phyloP scores from a whole-genome alignment of 2,113 vertebrate genomes.

The Zeus faber region DNA sequence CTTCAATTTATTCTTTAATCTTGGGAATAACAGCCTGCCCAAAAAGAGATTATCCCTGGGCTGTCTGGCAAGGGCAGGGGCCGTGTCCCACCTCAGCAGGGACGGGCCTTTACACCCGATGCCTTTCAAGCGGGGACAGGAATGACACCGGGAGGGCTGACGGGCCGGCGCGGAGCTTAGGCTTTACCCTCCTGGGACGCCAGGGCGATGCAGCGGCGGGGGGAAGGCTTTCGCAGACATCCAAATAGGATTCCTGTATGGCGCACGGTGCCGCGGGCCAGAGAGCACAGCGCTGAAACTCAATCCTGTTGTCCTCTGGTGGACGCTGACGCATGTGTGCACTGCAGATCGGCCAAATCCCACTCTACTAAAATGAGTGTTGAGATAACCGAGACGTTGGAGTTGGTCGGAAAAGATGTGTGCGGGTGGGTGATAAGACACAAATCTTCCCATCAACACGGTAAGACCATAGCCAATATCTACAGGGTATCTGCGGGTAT shows the following conservation, averaged over 20 bases:
- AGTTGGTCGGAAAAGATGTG: too few relatives aligned
- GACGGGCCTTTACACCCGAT: constrained; percentile 1
- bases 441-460: too few relatives aligned
- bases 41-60: too few relatives aligned
- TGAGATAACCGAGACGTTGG: too few relatives aligned
- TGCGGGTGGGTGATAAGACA: too few relatives aligned
- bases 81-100: constrained; percentile 5
- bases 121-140: constrained; percentile 8
- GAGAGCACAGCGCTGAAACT: constrained; percentile 33
- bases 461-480: too few relatives aligned
- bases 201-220: constrained; percentile 23
- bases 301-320: constrained; percentile 31
- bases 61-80: too few relatives aligned
- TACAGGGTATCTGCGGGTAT: too few relatives aligned
- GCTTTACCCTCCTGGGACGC: constrained; percentile 26
- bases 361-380: too few relatives aligned
- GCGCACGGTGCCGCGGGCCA: constrained; percentile 22
- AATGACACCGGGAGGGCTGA: constrained; percentile 32
- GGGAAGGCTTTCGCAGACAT: constrained; percentile 43
- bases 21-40: too few relatives aligned
- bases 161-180: constrained; percentile 32
- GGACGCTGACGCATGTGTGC: constrained; percentile 7
- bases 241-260: constrained; percentile 44
- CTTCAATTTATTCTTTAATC: too few relatives aligned
- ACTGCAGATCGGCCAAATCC: neutral